Conservation (phyloP, 2,888 invertebrate genomes). For the Corbicula japonica region DNA sequence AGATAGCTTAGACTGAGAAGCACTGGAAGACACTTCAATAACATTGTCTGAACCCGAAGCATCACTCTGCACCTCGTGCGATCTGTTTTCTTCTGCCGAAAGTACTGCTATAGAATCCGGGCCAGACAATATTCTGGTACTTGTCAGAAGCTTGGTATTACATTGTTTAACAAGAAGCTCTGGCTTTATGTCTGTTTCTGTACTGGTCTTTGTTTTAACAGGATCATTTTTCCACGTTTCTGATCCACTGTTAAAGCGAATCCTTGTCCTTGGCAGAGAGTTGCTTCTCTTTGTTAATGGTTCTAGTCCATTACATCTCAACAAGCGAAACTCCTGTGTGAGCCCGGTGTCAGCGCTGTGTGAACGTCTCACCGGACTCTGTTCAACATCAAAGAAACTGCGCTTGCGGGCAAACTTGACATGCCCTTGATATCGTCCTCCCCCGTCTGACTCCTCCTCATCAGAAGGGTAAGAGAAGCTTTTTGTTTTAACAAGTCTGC, state of each 20-base stretch:
- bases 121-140: slow-evolving; percentile 19
- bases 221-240: slow-evolving; percentile 24
- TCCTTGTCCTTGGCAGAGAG: slow-evolving; percentile 59
- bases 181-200: neutral
- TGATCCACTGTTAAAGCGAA: slow-evolving; percentile 59
- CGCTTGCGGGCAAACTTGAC: slow-evolving; percentile 62
- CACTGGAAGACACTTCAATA: too few relatives aligned
- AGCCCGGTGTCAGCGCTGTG: slow-evolving; percentile 66
- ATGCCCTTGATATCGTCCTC: slow-evolving; percentile 35
- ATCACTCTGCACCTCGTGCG: slow-evolving; percentile 52
- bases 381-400: slow-evolving; percentile 63
- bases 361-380: slow-evolving; percentile 59
- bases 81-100: slow-evolving; percentile 55
- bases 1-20: too few relatives aligned
- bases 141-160: slow-evolving; percentile 17
- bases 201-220: neutral
- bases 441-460: slow-evolving; percentile 62
- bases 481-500: slow-evolving; percentile 55
- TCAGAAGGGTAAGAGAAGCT: slow-evolving; percentile 73
- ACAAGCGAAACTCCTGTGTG: slow-evolving; percentile 69
- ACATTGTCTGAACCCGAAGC: slow-evolving; percentile 39
- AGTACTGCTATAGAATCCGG: slow-evolving; percentile 43
- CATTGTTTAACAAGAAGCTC: slow-evolving; percentile 6
- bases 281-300: slow-evolving; percentile 67
- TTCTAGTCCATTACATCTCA: slow-evolving; percentile 66